Evolutionary conservation across 1,140 invertebrate species (phyloP).

Genomic region (Mercenaria mercenaria): DNA sequence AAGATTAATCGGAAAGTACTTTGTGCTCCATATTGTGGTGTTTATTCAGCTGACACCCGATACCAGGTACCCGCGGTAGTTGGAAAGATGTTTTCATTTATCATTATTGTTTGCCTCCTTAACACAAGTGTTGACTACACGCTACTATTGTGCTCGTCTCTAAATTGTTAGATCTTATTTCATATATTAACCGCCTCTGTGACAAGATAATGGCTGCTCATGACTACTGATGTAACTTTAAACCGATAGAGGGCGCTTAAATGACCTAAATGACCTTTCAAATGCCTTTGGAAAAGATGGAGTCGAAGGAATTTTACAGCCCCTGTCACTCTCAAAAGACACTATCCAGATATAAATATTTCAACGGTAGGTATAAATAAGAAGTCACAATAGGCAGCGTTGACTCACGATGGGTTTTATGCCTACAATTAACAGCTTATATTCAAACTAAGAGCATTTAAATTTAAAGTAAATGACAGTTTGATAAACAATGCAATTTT

Average conservation of each 20-base stretch:
- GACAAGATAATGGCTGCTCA: conserved; percentile 54
- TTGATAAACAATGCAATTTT: background rate
- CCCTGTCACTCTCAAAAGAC: background rate
- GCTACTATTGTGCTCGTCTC: background rate
- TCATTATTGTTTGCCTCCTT: conserved; percentile 24
- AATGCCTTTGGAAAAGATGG: conserved; percentile 30
- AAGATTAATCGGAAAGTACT: conserved; percentile 48
- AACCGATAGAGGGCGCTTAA: conserved; percentile 41
- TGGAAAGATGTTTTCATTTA: conserved; percentile 17
- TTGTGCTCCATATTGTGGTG: conserved; percentile 19
- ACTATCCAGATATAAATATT: conserved; percentile 22
- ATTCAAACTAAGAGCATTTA: background rate
- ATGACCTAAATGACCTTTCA: conserved; percentile 51
- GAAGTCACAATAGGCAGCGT: background rate
- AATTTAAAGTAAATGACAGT: conserved; percentile 6
- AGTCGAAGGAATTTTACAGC: background rate
- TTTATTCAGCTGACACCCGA: background rate
- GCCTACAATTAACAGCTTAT: background rate
- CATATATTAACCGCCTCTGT: conserved; percentile 30
- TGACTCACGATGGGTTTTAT: background rate
- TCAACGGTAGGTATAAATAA: conserved; percentile 25
- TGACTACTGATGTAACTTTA: conserved; percentile 46
- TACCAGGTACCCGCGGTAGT: background rate
- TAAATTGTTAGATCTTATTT: conserved; percentile 60
- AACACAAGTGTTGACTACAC: conserved; percentile 55